Conservation (phyloP, 2,113 vertebrate genomes). For the Trematocara zebra region DNA sequence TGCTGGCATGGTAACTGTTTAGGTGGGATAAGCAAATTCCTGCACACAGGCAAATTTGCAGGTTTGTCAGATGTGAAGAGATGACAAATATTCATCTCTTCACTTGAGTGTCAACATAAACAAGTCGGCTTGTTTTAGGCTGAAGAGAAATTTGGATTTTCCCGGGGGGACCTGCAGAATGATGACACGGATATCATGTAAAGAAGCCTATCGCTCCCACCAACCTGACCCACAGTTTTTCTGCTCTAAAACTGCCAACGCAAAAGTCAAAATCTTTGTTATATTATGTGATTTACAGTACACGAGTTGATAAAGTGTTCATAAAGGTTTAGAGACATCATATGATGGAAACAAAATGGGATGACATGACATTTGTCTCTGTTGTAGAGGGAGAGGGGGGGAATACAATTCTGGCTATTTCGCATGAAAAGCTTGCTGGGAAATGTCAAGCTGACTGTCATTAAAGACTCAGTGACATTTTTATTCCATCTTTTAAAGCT, state of each 20-base stretch:
- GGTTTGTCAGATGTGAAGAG: constrained; percentile 46
- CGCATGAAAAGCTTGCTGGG: constrained; percentile 23
- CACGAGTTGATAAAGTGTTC: background rate
- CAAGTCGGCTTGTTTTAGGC: background rate
- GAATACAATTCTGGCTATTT: constrained; percentile 15
- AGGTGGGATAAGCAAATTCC: constrained; percentile 63
- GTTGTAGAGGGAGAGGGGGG: background rate
- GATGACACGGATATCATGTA: background rate
- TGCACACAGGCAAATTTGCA: constrained; percentile 54
- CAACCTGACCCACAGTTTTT: background rate
- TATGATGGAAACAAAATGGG: background rate
- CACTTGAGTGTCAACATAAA: constrained; percentile 11
- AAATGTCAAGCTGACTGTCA: constrained; percentile 67
- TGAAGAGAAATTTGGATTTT: background rate
- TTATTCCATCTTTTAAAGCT: constrained; percentile 59
- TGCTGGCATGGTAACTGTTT: constrained; percentile 59
- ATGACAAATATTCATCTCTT: constrained; percentile 39
- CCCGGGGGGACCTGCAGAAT: background rate
- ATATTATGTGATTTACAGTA: background rate
- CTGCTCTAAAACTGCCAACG: background rate
- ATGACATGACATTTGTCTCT: constrained; percentile 28
- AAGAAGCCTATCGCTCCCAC: background rate
- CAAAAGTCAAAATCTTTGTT: background rate
- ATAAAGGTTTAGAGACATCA: constrained; percentile 1
- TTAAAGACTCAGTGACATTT: constrained; percentile 66